phyloP scores from a whole-genome alignment of 2,797 vertebrate species.

The Characodon lateralis region DNA sequence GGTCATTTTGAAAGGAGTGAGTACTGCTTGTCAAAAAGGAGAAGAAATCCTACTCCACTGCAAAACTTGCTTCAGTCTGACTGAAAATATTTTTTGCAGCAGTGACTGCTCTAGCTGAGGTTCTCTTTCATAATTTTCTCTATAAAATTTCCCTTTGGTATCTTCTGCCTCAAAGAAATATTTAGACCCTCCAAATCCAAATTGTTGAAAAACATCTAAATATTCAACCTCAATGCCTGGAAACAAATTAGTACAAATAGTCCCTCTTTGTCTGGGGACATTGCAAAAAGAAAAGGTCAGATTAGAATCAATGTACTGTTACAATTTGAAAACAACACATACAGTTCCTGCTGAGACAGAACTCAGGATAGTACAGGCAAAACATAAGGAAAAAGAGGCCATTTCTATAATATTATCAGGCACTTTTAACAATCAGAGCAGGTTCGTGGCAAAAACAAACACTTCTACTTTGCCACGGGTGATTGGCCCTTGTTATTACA shows the following conservation, averaged over 20 bases:
- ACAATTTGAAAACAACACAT: background rate
- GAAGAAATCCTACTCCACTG: constrained; percentile 1
- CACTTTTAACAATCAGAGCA: constrained; percentile 10
- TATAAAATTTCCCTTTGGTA: constrained; percentile 2
- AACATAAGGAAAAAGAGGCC: constrained; percentile 4
- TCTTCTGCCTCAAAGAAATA: background rate
- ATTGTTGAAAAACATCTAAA: background rate
- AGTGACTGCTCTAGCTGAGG: constrained; percentile 3
- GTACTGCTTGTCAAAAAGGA: constrained; percentile 9
- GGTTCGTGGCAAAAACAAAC: constrained; percentile 13
- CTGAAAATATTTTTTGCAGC: constrained; percentile 10
- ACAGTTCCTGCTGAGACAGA: background rate
- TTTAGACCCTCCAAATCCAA: background rate
- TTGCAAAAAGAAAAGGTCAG: background rate
- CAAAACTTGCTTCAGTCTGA: constrained; percentile 4
- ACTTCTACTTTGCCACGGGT: constrained; percentile 10
- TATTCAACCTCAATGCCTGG: background rate
- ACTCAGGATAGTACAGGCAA: background rate
- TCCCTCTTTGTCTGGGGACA: background rate
- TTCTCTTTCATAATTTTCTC: constrained; percentile 4
- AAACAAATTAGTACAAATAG: background rate
- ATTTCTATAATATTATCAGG: constrained; percentile 16
- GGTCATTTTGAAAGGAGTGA: constrained; percentile 9
- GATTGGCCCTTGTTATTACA: constrained; percentile 21
- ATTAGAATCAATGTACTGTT: background rate